Evolutionary conservation across 1,140 invertebrate species (phyloP).

Genomic region (Drosophila pallidifrons): DNA sequence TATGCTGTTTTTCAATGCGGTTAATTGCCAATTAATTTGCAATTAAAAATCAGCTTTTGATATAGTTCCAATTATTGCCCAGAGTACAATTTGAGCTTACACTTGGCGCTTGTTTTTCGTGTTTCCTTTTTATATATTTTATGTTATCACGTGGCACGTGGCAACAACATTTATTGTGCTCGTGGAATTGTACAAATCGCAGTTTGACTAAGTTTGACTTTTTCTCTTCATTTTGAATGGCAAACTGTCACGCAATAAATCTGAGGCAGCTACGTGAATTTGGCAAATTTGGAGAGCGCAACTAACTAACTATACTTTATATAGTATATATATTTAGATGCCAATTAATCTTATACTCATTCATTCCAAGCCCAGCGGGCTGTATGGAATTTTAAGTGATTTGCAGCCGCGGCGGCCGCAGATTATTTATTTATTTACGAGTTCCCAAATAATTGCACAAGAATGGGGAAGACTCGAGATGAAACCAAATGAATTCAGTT

Average conservation of each 20-base stretch:
- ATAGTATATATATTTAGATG: constrained; percentile 58
- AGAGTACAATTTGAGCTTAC: constrained; percentile 1
- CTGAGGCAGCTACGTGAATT: constrained; percentile 29
- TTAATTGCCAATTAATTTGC: constrained; percentile 43
- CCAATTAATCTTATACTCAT: constrained; percentile 64
- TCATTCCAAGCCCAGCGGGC: constrained; percentile 25
- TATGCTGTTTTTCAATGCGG: constrained; percentile 10
- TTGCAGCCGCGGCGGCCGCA: constrained; percentile 53
- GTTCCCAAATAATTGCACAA: constrained; percentile 22
- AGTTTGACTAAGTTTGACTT: constrained; percentile 37
- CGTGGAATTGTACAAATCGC: constrained; percentile 10
- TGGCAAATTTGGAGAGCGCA: constrained; percentile 25
- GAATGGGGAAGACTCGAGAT: constrained; percentile 12
- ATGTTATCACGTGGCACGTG: constrained; percentile 16
- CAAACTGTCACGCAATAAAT: constrained; percentile 66
- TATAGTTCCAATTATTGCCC: constrained; percentile 15
- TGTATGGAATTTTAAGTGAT: constrained; percentile 79
- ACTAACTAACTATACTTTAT: neutral
- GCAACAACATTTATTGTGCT: constrained; percentile 22
- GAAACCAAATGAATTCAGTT: constrained; percentile 47
- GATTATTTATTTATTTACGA: constrained; percentile 68
- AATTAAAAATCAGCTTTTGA: constrained; percentile 50
- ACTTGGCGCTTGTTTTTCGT: neutral
- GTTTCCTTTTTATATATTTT: neutral
- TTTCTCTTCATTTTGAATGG: constrained; percentile 54